Base-by-base conservation (phyloP, 1,140 invertebrate genomes). In the Neodiprion virginianus region DNA sequence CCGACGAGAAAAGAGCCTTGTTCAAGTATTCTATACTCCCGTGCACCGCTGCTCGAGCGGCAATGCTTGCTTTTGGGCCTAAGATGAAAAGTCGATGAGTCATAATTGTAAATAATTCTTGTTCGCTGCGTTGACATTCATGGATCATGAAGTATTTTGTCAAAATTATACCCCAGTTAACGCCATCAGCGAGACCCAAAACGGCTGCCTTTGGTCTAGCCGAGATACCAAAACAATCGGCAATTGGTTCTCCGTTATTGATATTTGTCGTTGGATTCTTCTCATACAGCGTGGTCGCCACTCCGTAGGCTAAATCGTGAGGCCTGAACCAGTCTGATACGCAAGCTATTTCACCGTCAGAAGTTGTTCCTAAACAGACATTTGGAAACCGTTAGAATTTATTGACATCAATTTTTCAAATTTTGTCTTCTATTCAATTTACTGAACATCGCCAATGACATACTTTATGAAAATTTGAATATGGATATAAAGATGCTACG, bases 141-240 rank as follows among this genome's bases (percentile, higher is more conserved):
- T 40, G 28, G 5, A 40, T 40, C 28, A 40, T 40, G 5, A 40
- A 40, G 5, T 40, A 50, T 72, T 71, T 17, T 72, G n/a, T 49
- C 68, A 50, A 68, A 69, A 47, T 23, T 84, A 92, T 91, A 87
- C 96, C 96, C 96, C 96, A 98, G 89, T 98, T 98, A 0, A 98
- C 96, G 53, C 97, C 96, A 90, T 98, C 96, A 12, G 96, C 97
- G 68, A 98, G 90, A 49, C 94, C 93, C 80, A 98, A 88, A 75
- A 97, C 92, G 7, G 94, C 93, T 76, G 93, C 95, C 86, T 97
- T 95, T 67, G 91, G 91, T 65, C 96, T 89, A 7, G 94, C 92
- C 77, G 95, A 93, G 66, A 98, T 89, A 2, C 94, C 96, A 89
- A 96, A 98, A 79, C 95, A 94, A 88, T 98, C 96, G 14, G 96